These are phyloP conservation scores for Reticulitermes lucifugus DNA, from an alignment of 2,888 invertebrate genomes.

Conservation along the genomic window DNA sequence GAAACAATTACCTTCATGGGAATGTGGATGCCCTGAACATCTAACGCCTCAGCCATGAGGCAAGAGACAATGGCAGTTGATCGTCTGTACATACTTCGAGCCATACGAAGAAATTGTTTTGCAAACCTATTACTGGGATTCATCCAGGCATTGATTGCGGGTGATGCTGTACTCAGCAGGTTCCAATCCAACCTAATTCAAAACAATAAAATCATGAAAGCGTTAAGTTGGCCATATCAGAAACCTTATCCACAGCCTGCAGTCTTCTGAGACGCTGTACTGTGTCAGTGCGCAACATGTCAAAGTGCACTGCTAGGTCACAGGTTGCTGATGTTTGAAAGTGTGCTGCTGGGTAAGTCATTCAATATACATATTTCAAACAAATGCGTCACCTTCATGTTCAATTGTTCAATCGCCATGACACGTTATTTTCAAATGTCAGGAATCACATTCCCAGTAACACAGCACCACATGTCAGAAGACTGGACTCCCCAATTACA, in stretches of 20 bases:
- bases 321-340: too few relatives aligned
- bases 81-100: constrained; percentile 81
- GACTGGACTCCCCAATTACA: too few relatives aligned
- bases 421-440: too few relatives aligned
- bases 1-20: constrained; percentile 74
- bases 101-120: constrained; percentile 83
- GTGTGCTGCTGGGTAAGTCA: too few relatives aligned
- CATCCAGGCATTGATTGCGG: constrained; percentile 98
- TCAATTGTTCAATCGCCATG: too few relatives aligned
- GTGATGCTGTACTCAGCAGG: constrained; percentile 93
- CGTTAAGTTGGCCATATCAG: neutral
- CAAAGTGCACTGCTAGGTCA: too few relatives aligned
- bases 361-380: too few relatives aligned
- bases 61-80: constrained; percentile 91
- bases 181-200: constrained; percentile 90
- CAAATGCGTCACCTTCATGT: too few relatives aligned
- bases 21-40: constrained; percentile 86
- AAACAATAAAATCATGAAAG: neutral
- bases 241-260: neutral
- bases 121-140: constrained; percentile 94
- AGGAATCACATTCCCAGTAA: too few relatives aligned
- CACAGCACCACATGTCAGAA: too few relatives aligned
- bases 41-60: constrained; percentile 94
- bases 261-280: neutral
- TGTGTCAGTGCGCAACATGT: too few relatives aligned